A percentile compares a stretch with the other conserved stretches of the same genome.
phyloP scores from a whole-genome alignment of 2,888 invertebrate genomes.

The Aleiodes leptofemur region DNA sequence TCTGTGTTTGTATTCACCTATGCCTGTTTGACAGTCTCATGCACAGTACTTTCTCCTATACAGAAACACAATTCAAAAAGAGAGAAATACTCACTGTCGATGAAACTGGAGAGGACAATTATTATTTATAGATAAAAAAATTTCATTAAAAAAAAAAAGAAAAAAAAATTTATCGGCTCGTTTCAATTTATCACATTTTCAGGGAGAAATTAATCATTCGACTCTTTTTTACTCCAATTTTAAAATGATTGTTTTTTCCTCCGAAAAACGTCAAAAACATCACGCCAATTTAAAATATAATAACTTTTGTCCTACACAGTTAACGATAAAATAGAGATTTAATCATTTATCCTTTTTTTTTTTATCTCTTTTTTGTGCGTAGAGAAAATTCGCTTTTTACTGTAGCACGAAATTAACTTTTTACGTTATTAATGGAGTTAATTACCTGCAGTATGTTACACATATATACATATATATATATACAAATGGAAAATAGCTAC shows the following conservation, averaged over 20 bases:
- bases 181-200: too few species aligned
- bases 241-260: too few species aligned
- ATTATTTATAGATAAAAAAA: too few species aligned
- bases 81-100: too few species aligned
- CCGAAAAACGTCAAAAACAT: not conserved
- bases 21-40: not conserved
- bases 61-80: conserved; percentile 1
- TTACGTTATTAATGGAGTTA: conserved; percentile 56
- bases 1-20: not conserved
- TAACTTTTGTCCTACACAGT: not conserved
- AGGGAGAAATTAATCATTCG: too few species aligned
- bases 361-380: not conserved
- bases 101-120: too few species aligned
- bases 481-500: not conserved
- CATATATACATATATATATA: not conserved
- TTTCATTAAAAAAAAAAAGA: too few species aligned
- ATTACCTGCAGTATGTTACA: conserved; percentile 49
- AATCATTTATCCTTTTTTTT: not conserved
- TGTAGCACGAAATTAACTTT: conserved; percentile 50
- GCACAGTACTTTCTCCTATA: not conserved
- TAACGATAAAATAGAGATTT: conserved; percentile 20
- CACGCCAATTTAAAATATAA: not conserved
- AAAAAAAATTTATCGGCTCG: too few species aligned
- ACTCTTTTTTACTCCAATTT: too few species aligned
- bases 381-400: conserved; percentile 32